These are phyloP conservation scores for Mesitornis unicolor DNA, from an alignment of 2,113 vertebrate genomes.

Conservation along the genomic window DNA sequence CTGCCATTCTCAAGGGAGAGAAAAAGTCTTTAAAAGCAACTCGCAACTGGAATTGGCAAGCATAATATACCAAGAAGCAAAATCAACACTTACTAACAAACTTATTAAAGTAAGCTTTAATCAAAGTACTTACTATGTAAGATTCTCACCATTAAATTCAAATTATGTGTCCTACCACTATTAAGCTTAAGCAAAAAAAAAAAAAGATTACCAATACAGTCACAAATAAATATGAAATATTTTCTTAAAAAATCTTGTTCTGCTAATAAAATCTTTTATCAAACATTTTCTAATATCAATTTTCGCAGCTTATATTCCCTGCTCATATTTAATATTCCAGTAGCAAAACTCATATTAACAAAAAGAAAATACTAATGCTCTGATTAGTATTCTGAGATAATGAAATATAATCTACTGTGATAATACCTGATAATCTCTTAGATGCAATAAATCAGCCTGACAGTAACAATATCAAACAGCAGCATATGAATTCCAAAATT, in stretches of 20 bases:
- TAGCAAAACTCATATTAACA: slow-evolving; percentile 54
- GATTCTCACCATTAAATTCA: not conserved
- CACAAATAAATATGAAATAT: not conserved
- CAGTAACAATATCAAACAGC: not conserved
- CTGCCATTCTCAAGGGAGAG: slow-evolving; percentile 34
- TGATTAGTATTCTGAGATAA: slow-evolving; percentile 57
- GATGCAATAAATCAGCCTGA: slow-evolving; percentile 5
- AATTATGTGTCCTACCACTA: not conserved
- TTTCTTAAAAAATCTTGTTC: not conserved
- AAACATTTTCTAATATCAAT: not conserved
- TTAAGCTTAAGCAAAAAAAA: not conserved
- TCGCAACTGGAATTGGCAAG: not conserved
- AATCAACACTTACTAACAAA: not conserved
- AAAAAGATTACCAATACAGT: not conserved
- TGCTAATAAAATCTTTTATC: slow-evolving; percentile 8
- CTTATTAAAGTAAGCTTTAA: not conserved
- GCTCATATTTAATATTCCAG: slow-evolving; percentile 2
- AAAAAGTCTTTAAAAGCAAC: not conserved
- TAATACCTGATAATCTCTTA: slow-evolving; percentile 58
- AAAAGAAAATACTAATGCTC: slow-evolving; percentile 53
- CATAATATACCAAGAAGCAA: not conserved
- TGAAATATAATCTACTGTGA: slow-evolving; percentile 41
- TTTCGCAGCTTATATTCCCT: not conserved
- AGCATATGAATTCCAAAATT: not conserved
- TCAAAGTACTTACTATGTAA: not conserved